Conservation (phyloP, 1,140 invertebrate species). For the Polypedilum pembai region DNA sequence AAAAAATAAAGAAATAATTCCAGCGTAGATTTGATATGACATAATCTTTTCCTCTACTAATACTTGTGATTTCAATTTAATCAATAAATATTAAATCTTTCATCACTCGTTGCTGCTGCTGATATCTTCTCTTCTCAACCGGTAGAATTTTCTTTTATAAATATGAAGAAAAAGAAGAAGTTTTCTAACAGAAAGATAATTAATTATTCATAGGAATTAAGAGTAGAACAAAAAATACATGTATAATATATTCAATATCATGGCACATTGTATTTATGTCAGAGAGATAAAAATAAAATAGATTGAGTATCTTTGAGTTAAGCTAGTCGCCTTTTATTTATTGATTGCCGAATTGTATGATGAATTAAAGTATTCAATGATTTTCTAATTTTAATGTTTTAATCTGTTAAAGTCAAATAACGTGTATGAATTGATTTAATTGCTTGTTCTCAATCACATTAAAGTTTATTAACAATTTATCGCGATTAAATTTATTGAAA, state of each 20-base stretch:
- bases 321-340: not conserved
- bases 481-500: too few relatives aligned
- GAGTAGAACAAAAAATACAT: too few relatives aligned
- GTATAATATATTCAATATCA: too few relatives aligned
- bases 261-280: too few relatives aligned
- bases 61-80: slow-evolving; percentile 17
- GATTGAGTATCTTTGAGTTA: too few relatives aligned
- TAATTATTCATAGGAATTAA: not conserved
- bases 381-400: slow-evolving; percentile 12
- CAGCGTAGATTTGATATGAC: not conserved
- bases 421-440: slow-evolving; percentile 1
- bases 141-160: not conserved
- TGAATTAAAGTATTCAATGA: slow-evolving; percentile 5
- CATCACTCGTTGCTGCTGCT: not conserved
- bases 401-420: not conserved
- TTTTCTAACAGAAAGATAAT: not conserved
- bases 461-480: not conserved
- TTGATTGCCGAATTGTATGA: slow-evolving; percentile 18
- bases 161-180: not conserved
- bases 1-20: not conserved
- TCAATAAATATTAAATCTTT: slow-evolving; percentile 21
- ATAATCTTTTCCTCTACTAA: slow-evolving; percentile 18
- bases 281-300: too few relatives aligned
- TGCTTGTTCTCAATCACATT: slow-evolving; percentile 12
- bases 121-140: not conserved